Evolutionary conservation across 1,140 invertebrate species (phyloP), one percentile per base, ranked within the genome.

Genomic region (Drosophila jambulina): DNA sequence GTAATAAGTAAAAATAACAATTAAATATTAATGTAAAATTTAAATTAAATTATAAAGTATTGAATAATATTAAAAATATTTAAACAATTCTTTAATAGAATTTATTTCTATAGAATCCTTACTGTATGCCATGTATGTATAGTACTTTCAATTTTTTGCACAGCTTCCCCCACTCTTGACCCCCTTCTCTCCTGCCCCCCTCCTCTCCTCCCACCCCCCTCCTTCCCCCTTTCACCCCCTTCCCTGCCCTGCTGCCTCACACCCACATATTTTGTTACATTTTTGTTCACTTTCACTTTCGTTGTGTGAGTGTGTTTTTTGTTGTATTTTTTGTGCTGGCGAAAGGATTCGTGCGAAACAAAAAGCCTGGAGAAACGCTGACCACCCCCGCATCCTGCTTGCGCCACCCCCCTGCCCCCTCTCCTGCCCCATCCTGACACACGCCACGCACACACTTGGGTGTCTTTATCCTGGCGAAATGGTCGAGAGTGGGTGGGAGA

Each of bases 261-360:
- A 42, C 21, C 69, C 60, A 70, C 82, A 54, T 68, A 86, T 69
- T 78, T 70, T 70, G 75, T 78, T 78, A 78, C 75, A 78, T 78
- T 78, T 78, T 70, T 78, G 74, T 67, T 76, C 74, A 84, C 79
- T 56, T 56, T 56, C 53, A 56, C 34, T 82, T 82, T 62, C 69
- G 75, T 86, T 82, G 77, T 75, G 62, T 53, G 27, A 13, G 48
- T 49, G 46, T 49, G 25, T 49, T 75, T 56, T 65, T 61, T 48
- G 36, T 54, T 43, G 12, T 51, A 59, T 67, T 62, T 54, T 60
- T 45, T 32, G 23, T 40, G 69, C 59, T 64, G 75, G 74, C 84
- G 84, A 88, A 88, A 88, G 84, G 84, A 88, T 88, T 88, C 84
- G 80, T 88, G 84, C 84, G 84, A 87, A 87, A 87, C 81, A 88